A percentile compares a stretch with the other conserved stretches of the same genome.
Conservation (phyloP, 2,113 vertebrate species). For the Dromas ardeola region DNA sequence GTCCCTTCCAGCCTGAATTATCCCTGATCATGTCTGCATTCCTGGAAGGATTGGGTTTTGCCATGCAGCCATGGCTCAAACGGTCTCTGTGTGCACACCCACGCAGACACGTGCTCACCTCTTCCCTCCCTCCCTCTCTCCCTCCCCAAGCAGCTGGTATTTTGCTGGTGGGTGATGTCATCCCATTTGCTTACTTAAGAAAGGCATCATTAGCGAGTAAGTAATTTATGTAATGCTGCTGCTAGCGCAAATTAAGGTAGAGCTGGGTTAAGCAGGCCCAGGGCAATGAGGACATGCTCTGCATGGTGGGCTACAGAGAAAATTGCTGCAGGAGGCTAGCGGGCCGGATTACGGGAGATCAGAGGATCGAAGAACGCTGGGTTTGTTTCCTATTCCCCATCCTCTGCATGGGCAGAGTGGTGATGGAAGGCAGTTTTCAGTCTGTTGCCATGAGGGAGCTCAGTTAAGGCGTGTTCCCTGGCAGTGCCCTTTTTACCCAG, state of each 20-base stretch:
- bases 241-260: not conserved
- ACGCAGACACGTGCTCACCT: fast-evolving
- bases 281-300: not conserved
- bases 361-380: not conserved
- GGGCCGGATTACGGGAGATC: not conserved
- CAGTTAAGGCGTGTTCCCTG: not conserved
- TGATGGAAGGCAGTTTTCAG: not conserved
- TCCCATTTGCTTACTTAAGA: constrained; percentile 16
- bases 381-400: not conserved
- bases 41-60: not conserved
- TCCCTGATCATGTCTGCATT: not conserved
- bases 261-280: not conserved
- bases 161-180: constrained; percentile 9
- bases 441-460: not conserved
- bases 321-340: not conserved
- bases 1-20: not conserved
- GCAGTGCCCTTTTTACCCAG: not conserved
- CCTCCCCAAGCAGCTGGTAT: not conserved
- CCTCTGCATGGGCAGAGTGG: not conserved
- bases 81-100: fast-evolving
- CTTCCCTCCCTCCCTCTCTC: not conserved
- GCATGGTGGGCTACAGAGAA: not conserved
- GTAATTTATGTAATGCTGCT: constrained; percentile 20
- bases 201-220: not conserved
- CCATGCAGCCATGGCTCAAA: not conserved